phyloP scores from a whole-genome alignment of 2,113 vertebrate species.

The Grantiella picta region DNA sequence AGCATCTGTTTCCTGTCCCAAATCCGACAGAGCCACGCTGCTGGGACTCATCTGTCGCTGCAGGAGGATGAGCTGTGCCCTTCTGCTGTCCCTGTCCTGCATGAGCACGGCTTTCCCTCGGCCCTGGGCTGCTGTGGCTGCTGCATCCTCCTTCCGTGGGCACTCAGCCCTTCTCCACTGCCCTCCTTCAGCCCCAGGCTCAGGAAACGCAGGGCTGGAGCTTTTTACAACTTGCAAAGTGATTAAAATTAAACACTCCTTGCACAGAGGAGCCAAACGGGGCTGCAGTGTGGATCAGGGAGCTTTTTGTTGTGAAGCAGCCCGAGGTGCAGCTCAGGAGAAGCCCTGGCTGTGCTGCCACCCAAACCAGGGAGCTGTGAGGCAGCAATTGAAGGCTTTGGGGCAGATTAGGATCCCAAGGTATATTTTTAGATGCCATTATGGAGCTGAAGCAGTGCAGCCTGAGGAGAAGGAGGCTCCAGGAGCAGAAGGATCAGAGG shows the following conservation, averaged over 20 bases:
- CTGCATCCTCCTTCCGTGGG: not conserved
- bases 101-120: accelerated
- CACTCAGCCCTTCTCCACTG: not conserved
- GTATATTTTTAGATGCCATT: not conserved
- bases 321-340: not conserved
- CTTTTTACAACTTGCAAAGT: not conserved
- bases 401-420: not conserved
- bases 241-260: not conserved
- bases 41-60: not conserved
- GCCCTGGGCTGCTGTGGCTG: not conserved
- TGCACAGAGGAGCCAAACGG: not conserved
- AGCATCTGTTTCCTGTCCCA: constrained; percentile 68
- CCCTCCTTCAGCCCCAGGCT: not conserved
- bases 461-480: accelerated
- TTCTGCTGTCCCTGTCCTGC: not conserved
- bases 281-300: not conserved
- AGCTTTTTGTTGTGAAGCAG: accelerated
- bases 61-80: not conserved
- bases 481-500: too few species aligned
- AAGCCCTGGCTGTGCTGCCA: not conserved
- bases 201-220: not conserved
- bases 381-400: not conserved
- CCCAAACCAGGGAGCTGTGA: not conserved
- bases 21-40: not conserved
- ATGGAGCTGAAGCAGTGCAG: accelerated